Evolutionary conservation across 2,113 vertebrate species (phyloP).

Genomic region (Corythoichthys haematopterus): DNA sequence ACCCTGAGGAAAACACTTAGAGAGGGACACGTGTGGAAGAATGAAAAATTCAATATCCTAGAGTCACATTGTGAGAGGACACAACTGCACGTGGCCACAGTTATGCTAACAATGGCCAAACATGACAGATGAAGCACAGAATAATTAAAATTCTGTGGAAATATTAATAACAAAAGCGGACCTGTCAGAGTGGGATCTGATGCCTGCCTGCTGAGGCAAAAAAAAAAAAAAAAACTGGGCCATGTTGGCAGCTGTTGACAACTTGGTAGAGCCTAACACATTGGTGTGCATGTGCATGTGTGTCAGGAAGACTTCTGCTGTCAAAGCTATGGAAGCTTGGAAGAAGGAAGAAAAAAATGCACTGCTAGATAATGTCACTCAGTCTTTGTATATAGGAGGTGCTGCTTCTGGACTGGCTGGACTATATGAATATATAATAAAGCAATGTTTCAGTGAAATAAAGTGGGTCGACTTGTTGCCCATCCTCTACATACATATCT

Average conservation of each 20-base stretch:
- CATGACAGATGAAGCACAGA: constrained; percentile 50
- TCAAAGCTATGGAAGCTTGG: constrained; percentile 46
- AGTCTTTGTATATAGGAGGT: constrained; percentile 45
- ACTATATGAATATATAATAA: constrained; percentile 44
- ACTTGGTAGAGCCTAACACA: constrained; percentile 45
- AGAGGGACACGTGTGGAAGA: constrained; percentile 24
- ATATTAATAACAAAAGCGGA: constrained; percentile 66
- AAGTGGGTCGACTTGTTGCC: constrained; percentile 15
- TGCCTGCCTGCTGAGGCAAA: constrained; percentile 32
- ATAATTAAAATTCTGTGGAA: constrained; percentile 66
- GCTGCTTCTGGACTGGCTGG: constrained; percentile 35
- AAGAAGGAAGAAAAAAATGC: constrained; percentile 32
- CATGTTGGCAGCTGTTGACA: constrained; percentile 63
- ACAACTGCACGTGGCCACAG: constrained; percentile 29
- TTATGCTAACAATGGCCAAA: constrained; percentile 45
- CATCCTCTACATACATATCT: constrained; percentile 43
- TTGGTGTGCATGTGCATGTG: constrained; percentile 18
- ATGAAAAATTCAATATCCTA: constrained; percentile 35
- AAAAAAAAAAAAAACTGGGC: constrained; percentile 24
- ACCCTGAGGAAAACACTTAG: constrained; percentile 20
- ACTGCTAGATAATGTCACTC: constrained; percentile 62
- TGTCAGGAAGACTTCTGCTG: constrained; percentile 42
- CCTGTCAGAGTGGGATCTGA: constrained; percentile 54
- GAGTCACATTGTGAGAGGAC: constrained; percentile 44
- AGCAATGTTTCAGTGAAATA: constrained; percentile 21